Base-by-base conservation (phyloP, 2,888 invertebrate species). In the Noctuana brunneofusca region DNA sequence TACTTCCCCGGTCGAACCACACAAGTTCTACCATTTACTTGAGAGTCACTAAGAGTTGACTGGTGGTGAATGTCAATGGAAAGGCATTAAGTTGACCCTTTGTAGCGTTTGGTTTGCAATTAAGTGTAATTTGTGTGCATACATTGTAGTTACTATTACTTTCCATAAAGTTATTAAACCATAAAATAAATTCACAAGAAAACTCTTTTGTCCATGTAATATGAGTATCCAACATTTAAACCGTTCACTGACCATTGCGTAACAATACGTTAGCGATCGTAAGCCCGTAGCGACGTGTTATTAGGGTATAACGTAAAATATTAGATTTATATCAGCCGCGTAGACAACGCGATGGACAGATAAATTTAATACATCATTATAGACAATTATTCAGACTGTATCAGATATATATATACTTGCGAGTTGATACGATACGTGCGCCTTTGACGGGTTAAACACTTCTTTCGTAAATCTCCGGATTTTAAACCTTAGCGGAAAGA, bases 331-430 rank as follows among this genome's bases (percentile, higher is more conserved):
- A 76, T 78, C 78, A 62, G 65, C 58, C 65, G 65, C 71, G 65
- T 69, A 71, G 72, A 74, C 72, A 70, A 66, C 54, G 41, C 66
- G 75, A 76, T 78, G 71, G 68, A 67, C 62, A 75, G 78, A 79
- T 78, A 79, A 76, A 70, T 69, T 68, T 72, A 72, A 76, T 74
- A 71, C 74, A 77, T 75, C 73, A 76, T 79, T 79, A 75, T 71
- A 75, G 71, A 71, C 73, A 74, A 77, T 73, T 71, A 75, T 72
- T 71, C 66, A 71, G 46, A 59, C 65, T 48, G 55, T 63, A 65
- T 65, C 64, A 68, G 65, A 68, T 67, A 65, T 66, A 68, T 67
- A 65, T 66, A 64, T 58, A 64, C 54, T 58, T 67, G 68, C 67
- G 67, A 68, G 68, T 62, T 24, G 64, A 64, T 63, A 65, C 62